phyloP scores from a whole-genome alignment of 2,797 vertebrate species.

The Enteromius treurensis region DNA sequence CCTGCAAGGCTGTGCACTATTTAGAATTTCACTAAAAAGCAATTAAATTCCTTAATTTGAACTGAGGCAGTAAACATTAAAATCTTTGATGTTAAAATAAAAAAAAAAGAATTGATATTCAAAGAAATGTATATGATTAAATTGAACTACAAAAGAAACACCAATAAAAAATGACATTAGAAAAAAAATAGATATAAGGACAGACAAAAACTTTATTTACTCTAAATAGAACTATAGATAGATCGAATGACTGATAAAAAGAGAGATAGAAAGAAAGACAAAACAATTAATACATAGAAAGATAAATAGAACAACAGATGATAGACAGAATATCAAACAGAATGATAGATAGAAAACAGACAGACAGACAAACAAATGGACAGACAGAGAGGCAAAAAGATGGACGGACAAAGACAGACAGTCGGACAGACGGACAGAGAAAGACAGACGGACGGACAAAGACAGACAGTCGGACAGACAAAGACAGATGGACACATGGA shows the following conservation, averaged over 20 bases:
- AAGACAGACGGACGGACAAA: too few relatives aligned
- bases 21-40: neutral
- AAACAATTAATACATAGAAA: neutral
- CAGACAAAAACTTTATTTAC: neutral
- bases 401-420: too few relatives aligned
- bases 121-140: neutral
- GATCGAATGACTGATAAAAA: neutral
- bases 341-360: neutral
- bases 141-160: neutral
- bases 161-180: too few relatives aligned
- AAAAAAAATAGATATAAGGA: neutral
- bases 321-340: neutral
- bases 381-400: too few relatives aligned
- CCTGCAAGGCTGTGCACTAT: neutral
- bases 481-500: too few relatives aligned
- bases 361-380: too few relatives aligned
- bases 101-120: neutral
- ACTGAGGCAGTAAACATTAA: neutral
- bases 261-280: neutral
- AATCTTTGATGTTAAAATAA: neutral
- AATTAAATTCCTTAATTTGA: neutral
- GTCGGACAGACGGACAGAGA: too few relatives aligned
- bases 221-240: neutral
- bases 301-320: neutral
- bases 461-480: too few relatives aligned